Evolutionary conservation across 2,797 vertebrate species (phyloP).

Genomic region (Luscinia luscinia): DNA sequence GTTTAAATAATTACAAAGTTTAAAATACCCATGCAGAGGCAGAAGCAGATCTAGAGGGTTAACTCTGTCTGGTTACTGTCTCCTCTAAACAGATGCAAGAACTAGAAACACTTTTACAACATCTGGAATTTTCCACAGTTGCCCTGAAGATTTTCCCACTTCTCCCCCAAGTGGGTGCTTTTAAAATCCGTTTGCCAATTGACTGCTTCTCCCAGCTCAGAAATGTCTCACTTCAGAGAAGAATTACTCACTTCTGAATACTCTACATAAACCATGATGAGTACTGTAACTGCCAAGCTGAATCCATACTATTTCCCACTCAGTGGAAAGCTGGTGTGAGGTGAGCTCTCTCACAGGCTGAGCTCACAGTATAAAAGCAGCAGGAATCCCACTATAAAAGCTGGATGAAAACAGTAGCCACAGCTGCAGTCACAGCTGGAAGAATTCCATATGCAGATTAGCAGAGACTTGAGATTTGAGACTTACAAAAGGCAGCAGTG

Average conservation of each 20-base stretch:
- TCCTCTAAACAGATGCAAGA: background rate
- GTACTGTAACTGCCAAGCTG: background rate
- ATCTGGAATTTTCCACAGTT: background rate
- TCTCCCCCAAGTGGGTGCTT: background rate
- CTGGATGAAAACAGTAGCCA: background rate
- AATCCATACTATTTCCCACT: background rate
- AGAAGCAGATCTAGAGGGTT: background rate
- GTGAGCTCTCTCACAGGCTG: background rate
- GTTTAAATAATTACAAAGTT: background rate
- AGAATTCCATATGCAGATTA: background rate
- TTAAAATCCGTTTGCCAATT: background rate
- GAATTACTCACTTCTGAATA: background rate
- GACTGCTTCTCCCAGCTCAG: background rate
- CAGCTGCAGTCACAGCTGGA: background rate
- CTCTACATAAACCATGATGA: background rate
- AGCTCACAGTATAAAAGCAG: background rate
- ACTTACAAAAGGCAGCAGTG: background rate
- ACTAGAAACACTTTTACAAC: background rate
- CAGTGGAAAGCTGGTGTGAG: background rate
- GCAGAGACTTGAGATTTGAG: background rate
- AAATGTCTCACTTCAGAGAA: background rate
- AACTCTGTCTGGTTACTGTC: background rate
- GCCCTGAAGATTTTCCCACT: background rate
- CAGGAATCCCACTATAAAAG: background rate
- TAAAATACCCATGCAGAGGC: background rate